Evolutionary conservation across 2,888 invertebrate genomes (phyloP).

Genomic region (Thyatira batis): DNA sequence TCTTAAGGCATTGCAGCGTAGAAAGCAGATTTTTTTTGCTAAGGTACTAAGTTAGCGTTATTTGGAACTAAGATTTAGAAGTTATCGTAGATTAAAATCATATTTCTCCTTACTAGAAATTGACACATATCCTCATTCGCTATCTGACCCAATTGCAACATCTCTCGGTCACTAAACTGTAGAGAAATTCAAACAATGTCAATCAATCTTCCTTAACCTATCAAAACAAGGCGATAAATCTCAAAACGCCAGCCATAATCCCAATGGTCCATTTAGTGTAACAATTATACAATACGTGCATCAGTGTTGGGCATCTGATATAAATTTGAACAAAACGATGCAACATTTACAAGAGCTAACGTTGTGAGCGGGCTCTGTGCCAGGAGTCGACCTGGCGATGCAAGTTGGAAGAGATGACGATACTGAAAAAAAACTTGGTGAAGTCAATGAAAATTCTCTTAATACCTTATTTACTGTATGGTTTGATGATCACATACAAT

Average conservation of each 20-base stretch:
- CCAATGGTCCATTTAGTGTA: constrained; percentile 15
- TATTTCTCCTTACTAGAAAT: too few relatives aligned
- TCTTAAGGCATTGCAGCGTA: too few relatives aligned
- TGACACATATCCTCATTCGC: too few relatives aligned
- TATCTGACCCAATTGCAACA: too few relatives aligned
- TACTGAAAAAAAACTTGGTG: not conserved
- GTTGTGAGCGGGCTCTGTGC: constrained; percentile 34
- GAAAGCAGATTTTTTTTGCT: too few relatives aligned
- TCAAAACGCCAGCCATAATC: not conserved
- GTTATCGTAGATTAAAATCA: too few relatives aligned
- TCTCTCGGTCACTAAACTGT: too few relatives aligned
- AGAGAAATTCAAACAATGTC: not conserved
- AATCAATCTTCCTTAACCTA: not conserved
- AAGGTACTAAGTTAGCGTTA: too few relatives aligned
- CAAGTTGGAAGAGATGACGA: constrained; percentile 15
- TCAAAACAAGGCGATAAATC: not conserved
- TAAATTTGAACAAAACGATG: constrained; percentile 49
- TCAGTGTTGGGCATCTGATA: constrained; percentile 45
- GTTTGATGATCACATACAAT: too few relatives aligned
- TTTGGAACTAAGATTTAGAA: too few relatives aligned
- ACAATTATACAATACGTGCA: constrained; percentile 50
- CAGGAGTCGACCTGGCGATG: constrained; percentile 21
- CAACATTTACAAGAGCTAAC: constrained; percentile 42
- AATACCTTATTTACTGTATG: too few relatives aligned
- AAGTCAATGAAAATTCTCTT: too few relatives aligned